Base-by-base conservation (phyloP, 1,140 invertebrate genomes). In the Achatina immaculata region DNA sequence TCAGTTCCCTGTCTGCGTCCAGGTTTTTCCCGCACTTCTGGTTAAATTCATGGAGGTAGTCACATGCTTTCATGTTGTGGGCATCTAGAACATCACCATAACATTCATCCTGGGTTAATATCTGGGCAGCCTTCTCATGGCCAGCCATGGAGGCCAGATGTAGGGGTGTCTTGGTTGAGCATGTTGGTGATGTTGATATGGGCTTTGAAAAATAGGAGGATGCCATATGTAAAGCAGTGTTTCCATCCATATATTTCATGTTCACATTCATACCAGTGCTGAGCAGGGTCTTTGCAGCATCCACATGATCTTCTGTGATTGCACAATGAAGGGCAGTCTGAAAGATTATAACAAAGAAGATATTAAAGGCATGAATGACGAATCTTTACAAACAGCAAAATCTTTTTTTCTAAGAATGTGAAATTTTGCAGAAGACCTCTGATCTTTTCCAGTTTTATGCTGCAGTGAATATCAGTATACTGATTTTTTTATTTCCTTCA, bases 271-370 rank as follows among this genome's bases (percentile, higher is more conserved):
- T 85, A n/a, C 85, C 85, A 11, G 86, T 84, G 40, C 85, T 82
- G n/a, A 89, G 75, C 34, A 89, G 76, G 45, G 84, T 58, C 11
- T 80, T 79, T 31, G 84, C 85, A 3, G 86, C 79, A 24, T 85
- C 79, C 31, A 82, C 83, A 65, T 86, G 82, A 19, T 83, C 80
- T 24, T 79, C 73, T 43, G 85, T 84, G 11, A 87, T 85, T 3
- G 88, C 88, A 43, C 85, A 83, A 68, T 88, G 86, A 68, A 89
- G 74, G 1, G 88, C 83, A 24, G 88, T 89, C 81, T 86, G 48
- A n/a, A n/a, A n/a, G n/a, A n/a, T n/a, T n/a, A n/a, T n/a, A n/a
- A n/a, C n/a, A n/a, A n/a, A n/a, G n/a, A n/a, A n/a, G n/a, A n/a
- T n/a, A n/a, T n/a, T n/a, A n/a, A n/a, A n/a, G n/a, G n/a, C n/a